Evolutionary conservation across 2,113 vertebrate species (phyloP).

Genomic region (Ondatra zibethicus): DNA sequence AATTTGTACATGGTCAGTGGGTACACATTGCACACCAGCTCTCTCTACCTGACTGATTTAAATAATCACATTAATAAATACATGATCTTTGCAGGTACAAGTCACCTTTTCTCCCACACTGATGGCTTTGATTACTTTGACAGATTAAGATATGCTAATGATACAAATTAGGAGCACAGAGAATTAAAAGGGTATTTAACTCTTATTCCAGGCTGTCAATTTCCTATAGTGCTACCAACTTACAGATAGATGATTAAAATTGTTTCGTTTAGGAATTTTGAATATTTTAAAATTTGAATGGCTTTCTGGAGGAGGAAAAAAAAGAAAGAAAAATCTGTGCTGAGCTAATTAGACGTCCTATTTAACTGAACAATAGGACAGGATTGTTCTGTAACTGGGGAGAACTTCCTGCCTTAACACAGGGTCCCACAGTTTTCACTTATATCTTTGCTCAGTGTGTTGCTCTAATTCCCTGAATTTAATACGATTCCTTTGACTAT

Average conservation of each 20-base stretch:
- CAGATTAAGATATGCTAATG: conserved; percentile 84
- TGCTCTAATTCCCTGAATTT: not conserved
- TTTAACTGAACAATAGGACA: conserved; percentile 77
- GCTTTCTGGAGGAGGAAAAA: conserved; percentile 78
- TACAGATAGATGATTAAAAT: conserved; percentile 83
- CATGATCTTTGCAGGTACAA: conserved; percentile 59
- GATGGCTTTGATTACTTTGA: conserved; percentile 84
- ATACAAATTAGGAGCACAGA: conserved; percentile 82
- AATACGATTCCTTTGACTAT: not conserved
- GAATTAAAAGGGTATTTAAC: conserved; percentile 84
- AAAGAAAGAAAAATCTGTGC: conserved; percentile 77
- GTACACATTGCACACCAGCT: not conserved
- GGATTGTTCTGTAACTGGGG: conserved; percentile 63
- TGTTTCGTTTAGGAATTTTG: conserved; percentile 80
- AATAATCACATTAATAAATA: conserved; percentile 78
- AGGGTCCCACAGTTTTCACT: not conserved
- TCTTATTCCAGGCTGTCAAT: conserved; percentile 82
- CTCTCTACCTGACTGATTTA: conserved; percentile 45
- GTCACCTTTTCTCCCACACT: conserved; percentile 79
- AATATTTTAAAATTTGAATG: conserved; percentile 84
- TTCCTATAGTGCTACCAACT: conserved; percentile 83
- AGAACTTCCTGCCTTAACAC: conserved; percentile 55
- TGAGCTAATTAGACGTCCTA: conserved; percentile 78
- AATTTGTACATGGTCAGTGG: conserved; percentile 3
- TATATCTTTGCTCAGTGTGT: not conserved